Conservation (phyloP, 2,888 invertebrate species). For the Synanthedon formicaeformis region DNA sequence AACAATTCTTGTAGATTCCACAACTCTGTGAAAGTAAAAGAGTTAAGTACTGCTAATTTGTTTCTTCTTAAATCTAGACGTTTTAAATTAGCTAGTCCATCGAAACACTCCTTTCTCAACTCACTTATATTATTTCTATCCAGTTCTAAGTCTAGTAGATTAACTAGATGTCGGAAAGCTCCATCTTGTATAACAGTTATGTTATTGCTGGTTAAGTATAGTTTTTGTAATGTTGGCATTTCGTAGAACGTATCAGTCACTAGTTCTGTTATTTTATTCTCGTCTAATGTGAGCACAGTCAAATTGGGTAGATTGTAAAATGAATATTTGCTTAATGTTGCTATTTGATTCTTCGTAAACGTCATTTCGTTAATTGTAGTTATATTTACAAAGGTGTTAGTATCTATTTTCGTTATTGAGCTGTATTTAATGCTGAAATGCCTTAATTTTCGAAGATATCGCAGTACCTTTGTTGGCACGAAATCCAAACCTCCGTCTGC, state of each 20-base stretch:
- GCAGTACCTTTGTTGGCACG: conserved; percentile 79
- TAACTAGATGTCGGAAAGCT: conserved; percentile 80
- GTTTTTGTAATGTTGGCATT: conserved; percentile 77
- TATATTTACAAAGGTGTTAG: conserved; percentile 81
- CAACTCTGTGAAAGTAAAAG: conserved; percentile 82
- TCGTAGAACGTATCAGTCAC: conserved; percentile 81
- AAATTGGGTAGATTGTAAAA: conserved; percentile 81
- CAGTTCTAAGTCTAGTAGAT: conserved; percentile 83
- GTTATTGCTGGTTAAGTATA: conserved; percentile 88
- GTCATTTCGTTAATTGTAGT: conserved; percentile 77
- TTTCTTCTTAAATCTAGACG: conserved; percentile 81
- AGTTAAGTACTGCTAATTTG: conserved; percentile 79
- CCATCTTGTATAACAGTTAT: conserved; percentile 87
- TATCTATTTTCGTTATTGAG: conserved; percentile 76
- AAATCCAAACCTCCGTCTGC: conserved; percentile 77
- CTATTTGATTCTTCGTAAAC: conserved; percentile 78
- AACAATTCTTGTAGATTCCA: conserved; percentile 78
- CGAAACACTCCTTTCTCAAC: conserved; percentile 81
- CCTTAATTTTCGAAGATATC: conserved; percentile 74
- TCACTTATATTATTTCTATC: conserved; percentile 82
- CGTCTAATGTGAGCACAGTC: conserved; percentile 77
- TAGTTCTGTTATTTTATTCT: conserved; percentile 81
- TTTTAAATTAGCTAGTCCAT: conserved; percentile 79
- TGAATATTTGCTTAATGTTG: conserved; percentile 74
- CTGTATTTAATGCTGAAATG: conserved; percentile 79